Percentiles rank a stretch among this genome's conserved stretches.
Evolutionary conservation across 2,797 vertebrate species (phyloP).

Genomic region (Cercopithecus neglectus): DNA sequence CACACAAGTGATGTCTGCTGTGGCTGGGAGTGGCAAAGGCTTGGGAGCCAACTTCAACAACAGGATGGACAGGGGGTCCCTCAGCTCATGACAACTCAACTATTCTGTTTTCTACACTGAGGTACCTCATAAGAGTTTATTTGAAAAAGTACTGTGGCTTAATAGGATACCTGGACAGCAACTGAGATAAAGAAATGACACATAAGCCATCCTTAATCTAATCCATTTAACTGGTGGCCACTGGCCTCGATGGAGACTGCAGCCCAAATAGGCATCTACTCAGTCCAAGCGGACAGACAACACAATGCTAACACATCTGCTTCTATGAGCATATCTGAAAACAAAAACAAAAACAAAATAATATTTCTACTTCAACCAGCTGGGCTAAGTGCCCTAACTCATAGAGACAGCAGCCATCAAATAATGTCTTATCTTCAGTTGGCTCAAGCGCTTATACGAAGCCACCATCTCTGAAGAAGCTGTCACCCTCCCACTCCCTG

Average conservation of each 20-base stretch:
- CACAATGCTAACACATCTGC: not conserved
- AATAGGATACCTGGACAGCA: not conserved
- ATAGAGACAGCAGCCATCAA: not conserved
- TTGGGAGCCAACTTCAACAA: not conserved
- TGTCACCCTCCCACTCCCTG: not conserved
- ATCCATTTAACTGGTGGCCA: not conserved
- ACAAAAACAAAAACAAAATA: not conserved
- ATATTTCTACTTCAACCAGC: not conserved
- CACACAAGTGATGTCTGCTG: accelerated
- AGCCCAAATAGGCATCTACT: not conserved
- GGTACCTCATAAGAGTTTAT: accelerated
- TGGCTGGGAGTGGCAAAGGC: not conserved
- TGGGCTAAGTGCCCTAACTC: not conserved
- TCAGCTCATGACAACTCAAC: not conserved
- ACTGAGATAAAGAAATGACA: not conserved
- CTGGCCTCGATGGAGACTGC: not conserved
- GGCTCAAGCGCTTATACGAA: not conserved
- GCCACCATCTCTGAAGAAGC: not conserved
- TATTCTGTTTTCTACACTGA: not conserved
- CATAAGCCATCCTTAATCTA: not conserved
- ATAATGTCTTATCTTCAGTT: accelerated
- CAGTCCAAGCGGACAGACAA: not conserved
- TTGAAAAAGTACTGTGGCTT: not conserved
- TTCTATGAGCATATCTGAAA: not conserved
- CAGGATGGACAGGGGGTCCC: not conserved